phyloP scores from a whole-genome alignment of 2,888 invertebrate species.

The Amblyteles armatorius region DNA sequence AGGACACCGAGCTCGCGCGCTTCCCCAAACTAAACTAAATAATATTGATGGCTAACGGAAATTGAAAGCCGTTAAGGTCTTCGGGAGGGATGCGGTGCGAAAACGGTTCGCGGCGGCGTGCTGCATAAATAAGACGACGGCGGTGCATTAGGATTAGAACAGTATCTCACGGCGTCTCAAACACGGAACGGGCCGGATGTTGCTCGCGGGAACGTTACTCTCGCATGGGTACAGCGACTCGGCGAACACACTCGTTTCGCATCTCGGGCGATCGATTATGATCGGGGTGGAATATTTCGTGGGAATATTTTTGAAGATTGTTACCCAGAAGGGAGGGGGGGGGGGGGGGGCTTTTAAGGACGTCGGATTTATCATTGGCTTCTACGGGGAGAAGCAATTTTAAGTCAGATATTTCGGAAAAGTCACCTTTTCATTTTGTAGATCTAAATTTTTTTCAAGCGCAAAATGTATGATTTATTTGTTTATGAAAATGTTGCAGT shows the following conservation, averaged over 20 bases:
- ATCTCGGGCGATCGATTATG: not conserved
- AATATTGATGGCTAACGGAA: conserved; percentile 85
- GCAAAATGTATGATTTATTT: no score
- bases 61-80: conserved; percentile 84
- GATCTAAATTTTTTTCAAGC: no score
- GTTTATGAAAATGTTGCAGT: no score
- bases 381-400: no score
- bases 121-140: conserved; percentile 82
- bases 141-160: conserved; percentile 81
- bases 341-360: not conserved
- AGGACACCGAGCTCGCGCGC: conserved; percentile 68
- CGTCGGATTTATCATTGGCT: no score
- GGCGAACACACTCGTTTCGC: not conserved
- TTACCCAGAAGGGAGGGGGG: not conserved
- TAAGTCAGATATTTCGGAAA: no score
- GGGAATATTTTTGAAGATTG: conserved; percentile 34
- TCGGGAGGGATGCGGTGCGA: conserved; percentile 78
- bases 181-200: conserved; percentile 35
- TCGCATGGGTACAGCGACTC: not conserved
- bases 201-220: conserved; percentile 2
- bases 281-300: not conserved
- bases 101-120: conserved; percentile 73
- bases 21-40: conserved; percentile 84
- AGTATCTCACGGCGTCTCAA: conserved; percentile 74
- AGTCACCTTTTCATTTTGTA: no score